Evolutionary conservation across 2,797 vertebrate genomes (phyloP).

Genomic region (Paedocypris micromegethes): DNA sequence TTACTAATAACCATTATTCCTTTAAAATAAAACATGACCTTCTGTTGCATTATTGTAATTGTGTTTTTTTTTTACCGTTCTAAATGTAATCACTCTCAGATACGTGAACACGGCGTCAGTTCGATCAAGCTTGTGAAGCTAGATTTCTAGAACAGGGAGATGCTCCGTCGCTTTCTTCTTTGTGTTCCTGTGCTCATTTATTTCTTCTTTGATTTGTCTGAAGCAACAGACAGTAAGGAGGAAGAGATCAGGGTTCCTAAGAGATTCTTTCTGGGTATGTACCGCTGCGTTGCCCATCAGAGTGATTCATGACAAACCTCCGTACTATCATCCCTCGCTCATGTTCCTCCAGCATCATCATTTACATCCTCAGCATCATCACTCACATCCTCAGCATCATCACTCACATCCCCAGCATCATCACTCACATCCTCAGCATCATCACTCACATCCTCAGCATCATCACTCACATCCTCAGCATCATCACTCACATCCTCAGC

Average conservation of each 20-base stretch:
- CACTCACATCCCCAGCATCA: no score
- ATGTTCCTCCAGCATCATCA: background rate
- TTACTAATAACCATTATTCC: no score
- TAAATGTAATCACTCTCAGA: no score
- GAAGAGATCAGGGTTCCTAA: constrained; percentile 89
- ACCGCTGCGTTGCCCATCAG: constrained; percentile 61
- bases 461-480: no score
- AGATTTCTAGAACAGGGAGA: constrained; percentile 9
- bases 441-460: no score
- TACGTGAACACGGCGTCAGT: no score
- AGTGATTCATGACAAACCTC: background rate
- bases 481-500: no score
- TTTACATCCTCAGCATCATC: background rate
- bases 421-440: no score
- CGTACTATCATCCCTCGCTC: background rate
- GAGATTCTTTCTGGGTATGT: constrained; percentile 94
- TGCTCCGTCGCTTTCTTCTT: constrained; percentile 18
- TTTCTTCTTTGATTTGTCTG: constrained; percentile 60
- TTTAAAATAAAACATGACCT: no score
- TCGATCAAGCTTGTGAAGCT: background rate
- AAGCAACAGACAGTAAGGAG: constrained; percentile 94
- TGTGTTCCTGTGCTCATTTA: constrained; percentile 29
- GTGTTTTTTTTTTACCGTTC: no score
- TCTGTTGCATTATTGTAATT: no score
- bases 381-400: no score